Base-by-base conservation (phyloP, 2,113 vertebrate genomes). In the Tamias sibiricus region DNA sequence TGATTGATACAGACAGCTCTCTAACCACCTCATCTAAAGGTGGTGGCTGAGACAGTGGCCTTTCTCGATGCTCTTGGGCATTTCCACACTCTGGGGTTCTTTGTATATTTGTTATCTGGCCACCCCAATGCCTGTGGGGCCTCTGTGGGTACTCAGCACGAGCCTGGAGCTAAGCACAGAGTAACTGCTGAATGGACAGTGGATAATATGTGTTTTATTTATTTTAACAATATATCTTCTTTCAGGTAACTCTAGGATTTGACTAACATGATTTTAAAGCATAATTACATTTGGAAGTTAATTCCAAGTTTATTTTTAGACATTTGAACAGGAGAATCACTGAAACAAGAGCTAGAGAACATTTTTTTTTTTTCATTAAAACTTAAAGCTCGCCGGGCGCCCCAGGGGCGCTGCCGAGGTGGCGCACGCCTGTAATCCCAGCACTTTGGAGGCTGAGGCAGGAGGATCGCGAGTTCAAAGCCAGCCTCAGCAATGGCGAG, bases 221-320 rank as follows among this genome's bases (percentile, higher is more conserved):
- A 30, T 83, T 49, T 83, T 66, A 54, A 68, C 2, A n/a, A 30
- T 0, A 1, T 24, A 26, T 17, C 87, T 47, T 10, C 86, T 47
- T 54, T 26, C 49, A 69, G 16, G 26, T 57, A 52, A 59, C 52
- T 80, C 10, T 80, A 12, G 42, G 74, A 35, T 62, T 87, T 47
- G 35, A 72, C n/a, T 13, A 71, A 52, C 28, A 54, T 2, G 17
- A 42, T 76, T 79, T 86, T 62, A 85, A 85, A 86, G 66, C 71
- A 37, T 72, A 84, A 54, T 52, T 47, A 80, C 64, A 44, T 44
- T 28, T 87, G 66, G 13, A 87, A 81, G 37, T 68, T 66, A 66
- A 92, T 14, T 7, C 30, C 24, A 7, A 44, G 37, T 57, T 95
- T 66, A n/a, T 87, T 91, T 95, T 92, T 80, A 54, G 83, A 66